A percentile compares a stretch with the other conserved stretches of the same genome.
phyloP scores from a whole-genome alignment of 2,797 vertebrate genomes.

The Nannoperca obscura region DNA sequence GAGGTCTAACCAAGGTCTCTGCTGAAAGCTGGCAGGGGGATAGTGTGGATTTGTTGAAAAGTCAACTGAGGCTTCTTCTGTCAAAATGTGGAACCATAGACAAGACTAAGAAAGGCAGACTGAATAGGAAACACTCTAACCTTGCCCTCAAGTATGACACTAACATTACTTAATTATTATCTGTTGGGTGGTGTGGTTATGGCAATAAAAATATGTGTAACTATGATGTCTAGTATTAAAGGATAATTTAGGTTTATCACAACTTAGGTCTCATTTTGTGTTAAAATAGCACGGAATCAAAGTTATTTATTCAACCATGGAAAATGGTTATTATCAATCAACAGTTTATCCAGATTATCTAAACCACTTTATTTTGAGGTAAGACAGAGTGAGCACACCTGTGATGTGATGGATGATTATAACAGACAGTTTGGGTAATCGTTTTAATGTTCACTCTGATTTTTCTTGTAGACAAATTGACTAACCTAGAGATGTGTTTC shows the following conservation, averaged over 20 bases:
- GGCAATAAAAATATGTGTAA: background rate
- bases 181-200: background rate
- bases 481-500: too few species aligned
- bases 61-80: conserved; percentile 2
- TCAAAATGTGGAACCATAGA: background rate
- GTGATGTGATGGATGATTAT: too few species aligned
- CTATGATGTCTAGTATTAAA: background rate
- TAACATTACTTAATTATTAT: background rate
- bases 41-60: conserved; percentile 22
- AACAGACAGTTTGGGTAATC: too few species aligned
- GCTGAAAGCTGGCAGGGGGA: conserved; percentile 1
- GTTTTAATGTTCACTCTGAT: too few species aligned
- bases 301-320: too few species aligned
- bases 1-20: conserved; percentile 36
- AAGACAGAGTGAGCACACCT: too few species aligned
- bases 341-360: too few species aligned
- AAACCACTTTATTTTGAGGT: too few species aligned
- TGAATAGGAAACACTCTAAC: background rate
- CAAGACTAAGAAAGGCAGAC: background rate
- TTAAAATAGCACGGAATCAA: background rate
- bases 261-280: background rate
- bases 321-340: too few species aligned
- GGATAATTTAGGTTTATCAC: background rate
- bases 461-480: too few species aligned
- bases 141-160: background rate